Evolutionary conservation across 2,113 vertebrate species (phyloP).

Genomic region (Heterotilapia buettikoferi): DNA sequence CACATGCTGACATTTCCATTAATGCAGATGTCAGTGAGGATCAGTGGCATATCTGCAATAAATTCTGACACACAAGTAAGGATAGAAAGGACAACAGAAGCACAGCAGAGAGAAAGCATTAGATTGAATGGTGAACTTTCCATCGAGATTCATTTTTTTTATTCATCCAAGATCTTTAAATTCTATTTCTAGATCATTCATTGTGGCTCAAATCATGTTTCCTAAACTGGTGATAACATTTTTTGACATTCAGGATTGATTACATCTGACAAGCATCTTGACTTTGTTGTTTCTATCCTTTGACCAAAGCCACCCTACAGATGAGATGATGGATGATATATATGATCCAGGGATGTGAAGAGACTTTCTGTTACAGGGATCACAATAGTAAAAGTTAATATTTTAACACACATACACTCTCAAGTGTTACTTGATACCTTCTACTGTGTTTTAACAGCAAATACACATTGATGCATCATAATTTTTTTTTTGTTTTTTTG

Average conservation of each 20-base stretch:
- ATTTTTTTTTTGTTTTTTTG: neutral
- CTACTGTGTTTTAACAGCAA: neutral
- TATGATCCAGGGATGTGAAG: neutral
- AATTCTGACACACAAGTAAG: neutral
- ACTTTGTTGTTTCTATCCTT: neutral
- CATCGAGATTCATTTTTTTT: slow-evolving; percentile 27
- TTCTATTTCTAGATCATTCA: slow-evolving; percentile 20
- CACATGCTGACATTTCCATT: neutral
- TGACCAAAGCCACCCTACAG: neutral
- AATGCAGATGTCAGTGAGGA: neutral
- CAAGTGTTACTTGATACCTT: neutral
- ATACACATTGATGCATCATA: neutral
- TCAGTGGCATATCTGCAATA: neutral
- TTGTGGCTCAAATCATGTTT: neutral
- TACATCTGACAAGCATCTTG: neutral
- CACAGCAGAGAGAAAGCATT: neutral
- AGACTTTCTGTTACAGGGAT: neutral
- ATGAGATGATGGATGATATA: neutral
- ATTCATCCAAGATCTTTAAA: neutral
- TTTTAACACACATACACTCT: neutral
- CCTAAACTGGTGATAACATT: neutral
- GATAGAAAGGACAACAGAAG: neutral
- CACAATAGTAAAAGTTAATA: neutral
- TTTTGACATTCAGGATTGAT: neutral
- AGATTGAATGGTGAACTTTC: neutral